phyloP scores from a whole-genome alignment of 2,888 invertebrate genomes.

The Ommatoiulus sabulosus region DNA sequence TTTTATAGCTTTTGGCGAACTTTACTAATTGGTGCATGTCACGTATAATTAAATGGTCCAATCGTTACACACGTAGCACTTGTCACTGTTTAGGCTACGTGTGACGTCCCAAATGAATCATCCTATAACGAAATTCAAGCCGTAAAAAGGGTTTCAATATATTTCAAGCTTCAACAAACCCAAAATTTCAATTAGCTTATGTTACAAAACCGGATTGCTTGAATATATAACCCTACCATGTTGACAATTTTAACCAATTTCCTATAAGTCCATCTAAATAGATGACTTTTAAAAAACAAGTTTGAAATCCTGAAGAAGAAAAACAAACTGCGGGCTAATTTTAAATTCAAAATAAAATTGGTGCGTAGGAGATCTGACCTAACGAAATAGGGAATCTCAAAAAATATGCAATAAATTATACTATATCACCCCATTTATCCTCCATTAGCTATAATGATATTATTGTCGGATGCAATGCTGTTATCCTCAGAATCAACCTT shows the following conservation, averaged over 20 bases:
- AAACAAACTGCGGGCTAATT: background rate
- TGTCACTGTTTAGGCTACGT: slow-evolving; percentile 39
- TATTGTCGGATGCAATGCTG: background rate
- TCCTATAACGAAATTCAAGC: background rate
- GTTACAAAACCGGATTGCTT: background rate
- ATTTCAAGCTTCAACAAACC: slow-evolving; percentile 36
- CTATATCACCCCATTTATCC: background rate
- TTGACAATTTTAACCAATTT: slow-evolving; percentile 34
- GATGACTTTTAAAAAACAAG: background rate
- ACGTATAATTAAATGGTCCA: slow-evolving; percentile 38
- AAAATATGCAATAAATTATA: background rate
- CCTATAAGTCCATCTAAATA: background rate
- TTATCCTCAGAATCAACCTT: background rate
- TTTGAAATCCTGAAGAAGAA: background rate
- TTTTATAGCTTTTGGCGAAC: slow-evolving; percentile 36
- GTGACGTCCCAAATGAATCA: slow-evolving; percentile 30
- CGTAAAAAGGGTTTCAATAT: slow-evolving; percentile 28
- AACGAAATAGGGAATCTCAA: background rate
- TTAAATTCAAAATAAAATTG: background rate
- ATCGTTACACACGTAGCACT: slow-evolving; percentile 1
- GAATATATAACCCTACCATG: background rate
- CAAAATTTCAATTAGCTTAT: slow-evolving; percentile 23
- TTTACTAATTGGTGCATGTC: slow-evolving; percentile 43
- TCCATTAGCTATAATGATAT: slow-evolving; percentile 12
- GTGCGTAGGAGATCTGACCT: background rate